phyloP scores from a whole-genome alignment of 2,888 invertebrate species.

The Cybosia mesomella region DNA sequence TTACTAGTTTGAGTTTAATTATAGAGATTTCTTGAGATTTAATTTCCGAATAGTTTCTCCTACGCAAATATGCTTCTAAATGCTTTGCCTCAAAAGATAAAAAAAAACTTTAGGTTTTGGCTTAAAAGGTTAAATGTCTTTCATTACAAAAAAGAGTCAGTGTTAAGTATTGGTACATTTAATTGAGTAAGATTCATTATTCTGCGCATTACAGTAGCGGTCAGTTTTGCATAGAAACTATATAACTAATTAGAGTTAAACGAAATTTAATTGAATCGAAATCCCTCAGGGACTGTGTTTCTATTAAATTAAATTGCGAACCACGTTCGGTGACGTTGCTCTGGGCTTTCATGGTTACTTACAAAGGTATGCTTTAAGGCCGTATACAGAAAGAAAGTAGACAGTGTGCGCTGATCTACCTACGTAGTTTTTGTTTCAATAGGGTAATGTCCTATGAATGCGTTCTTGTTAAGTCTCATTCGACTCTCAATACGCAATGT shows the following conservation, averaged over 20 bases:
- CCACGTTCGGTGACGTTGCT: conserved; percentile 63
- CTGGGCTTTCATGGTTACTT: conserved; percentile 66
- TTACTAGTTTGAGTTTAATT: no score
- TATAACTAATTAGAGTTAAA: conserved; percentile 39
- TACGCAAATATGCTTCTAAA: no score
- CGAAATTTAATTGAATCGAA: conserved; percentile 58
- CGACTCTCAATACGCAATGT: no score
- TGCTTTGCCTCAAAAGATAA: not conserved
- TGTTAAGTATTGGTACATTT: conserved; percentile 26
- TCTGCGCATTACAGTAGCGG: conserved; percentile 23
- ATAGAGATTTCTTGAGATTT: no score
- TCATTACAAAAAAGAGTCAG: not conserved
- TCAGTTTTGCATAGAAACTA: conserved; percentile 40
- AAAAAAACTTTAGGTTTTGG: not conserved
- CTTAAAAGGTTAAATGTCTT: not conserved
- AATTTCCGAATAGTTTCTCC: no score
- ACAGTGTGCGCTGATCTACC: not conserved
- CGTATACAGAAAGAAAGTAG: not conserved
- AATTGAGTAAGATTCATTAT: conserved; percentile 27
- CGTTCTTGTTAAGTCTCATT: no score
- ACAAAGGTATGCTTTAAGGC: conserved; percentile 40
- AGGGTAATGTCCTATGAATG: no score
- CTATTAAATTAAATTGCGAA: conserved; percentile 64
- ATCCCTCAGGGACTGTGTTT: conserved; percentile 53
- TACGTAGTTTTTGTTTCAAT: no score